Percentiles rank a stretch among this genome's conserved stretches.
Evolutionary conservation across 2,888 invertebrate genomes (phyloP).

Genomic region (Eulithis prunata): DNA sequence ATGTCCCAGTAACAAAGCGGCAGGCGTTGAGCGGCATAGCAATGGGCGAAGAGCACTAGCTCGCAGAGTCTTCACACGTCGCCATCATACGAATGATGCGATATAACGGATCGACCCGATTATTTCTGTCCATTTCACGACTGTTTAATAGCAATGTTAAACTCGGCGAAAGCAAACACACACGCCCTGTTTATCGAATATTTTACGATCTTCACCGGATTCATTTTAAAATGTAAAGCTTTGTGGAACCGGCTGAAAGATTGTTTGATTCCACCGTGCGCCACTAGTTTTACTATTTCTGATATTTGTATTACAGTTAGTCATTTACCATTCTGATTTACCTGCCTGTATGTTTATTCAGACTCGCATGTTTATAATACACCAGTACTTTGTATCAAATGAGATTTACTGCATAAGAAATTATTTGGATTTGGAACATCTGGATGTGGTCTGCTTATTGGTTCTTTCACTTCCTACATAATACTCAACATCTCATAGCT

Average conservation of each 20-base stretch:
- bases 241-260: slow-evolving; percentile 78
- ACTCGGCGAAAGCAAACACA: slow-evolving; percentile 82
- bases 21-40: slow-evolving; percentile 66
- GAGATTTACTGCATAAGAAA: slow-evolving; percentile 75
- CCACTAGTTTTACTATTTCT: slow-evolving; percentile 74
- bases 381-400: slow-evolving; percentile 77
- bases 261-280: slow-evolving; percentile 71
- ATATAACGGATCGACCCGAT: slow-evolving; percentile 83
- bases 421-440: slow-evolving; percentile 73
- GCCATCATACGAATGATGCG: slow-evolving; percentile 80
- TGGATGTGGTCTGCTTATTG: slow-evolving; percentile 61
- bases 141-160: slow-evolving; percentile 84
- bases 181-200: slow-evolving; percentile 82
- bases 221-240: slow-evolving; percentile 81
- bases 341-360: slow-evolving; percentile 78
- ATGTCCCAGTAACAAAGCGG: slow-evolving; percentile 67
- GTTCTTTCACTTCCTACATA: slow-evolving; percentile 49
- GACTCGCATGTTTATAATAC: slow-evolving; percentile 79
- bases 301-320: slow-evolving; percentile 82
- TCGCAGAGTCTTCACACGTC: slow-evolving; percentile 66
- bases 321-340: slow-evolving; percentile 83
- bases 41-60: slow-evolving; percentile 59
- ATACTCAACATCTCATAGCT: slow-evolving; percentile 4
- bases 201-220: slow-evolving; percentile 80
- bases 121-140: slow-evolving; percentile 84